phyloP scores from a whole-genome alignment of 2,888 invertebrate genomes.

The Trichacis sp. region DNA sequence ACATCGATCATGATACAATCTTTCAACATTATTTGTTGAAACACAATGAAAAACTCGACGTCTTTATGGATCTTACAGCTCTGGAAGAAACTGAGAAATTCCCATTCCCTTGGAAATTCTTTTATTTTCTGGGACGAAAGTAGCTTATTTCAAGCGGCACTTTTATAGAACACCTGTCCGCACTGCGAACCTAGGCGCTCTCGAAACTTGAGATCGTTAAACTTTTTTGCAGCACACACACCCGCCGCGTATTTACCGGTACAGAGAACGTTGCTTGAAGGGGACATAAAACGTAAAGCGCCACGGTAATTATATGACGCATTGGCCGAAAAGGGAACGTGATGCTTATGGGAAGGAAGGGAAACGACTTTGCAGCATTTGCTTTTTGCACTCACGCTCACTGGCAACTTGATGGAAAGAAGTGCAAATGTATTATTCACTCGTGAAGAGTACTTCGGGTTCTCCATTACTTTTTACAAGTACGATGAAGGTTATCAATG shows the following conservation, averaged over 20 bases:
- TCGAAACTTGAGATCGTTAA: constrained; percentile 12
- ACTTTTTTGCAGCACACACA: constrained; percentile 1
- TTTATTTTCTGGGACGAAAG: background rate
- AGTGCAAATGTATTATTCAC: constrained; percentile 1
- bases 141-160: background rate
- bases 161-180: background rate
- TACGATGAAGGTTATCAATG: too few relatives aligned
- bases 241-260: constrained; percentile 8
- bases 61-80: too few relatives aligned
- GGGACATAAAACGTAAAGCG: constrained; percentile 10
- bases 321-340: too few relatives aligned
- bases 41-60: too few relatives aligned
- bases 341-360: background rate
- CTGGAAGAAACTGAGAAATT: too few relatives aligned
- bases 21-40: too few relatives aligned
- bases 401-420: background rate
- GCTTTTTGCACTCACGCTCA: constrained; percentile 5
- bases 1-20: too few relatives aligned
- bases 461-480: too few relatives aligned
- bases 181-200: background rate
- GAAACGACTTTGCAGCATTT: constrained; percentile 4
- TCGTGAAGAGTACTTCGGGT: background rate
- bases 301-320: constrained; percentile 5
- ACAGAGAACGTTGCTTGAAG: background rate
- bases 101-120: too few relatives aligned